phyloP scores from a whole-genome alignment of 1,140 invertebrate species.

The Mizuhopecten yessoensis region DNA sequence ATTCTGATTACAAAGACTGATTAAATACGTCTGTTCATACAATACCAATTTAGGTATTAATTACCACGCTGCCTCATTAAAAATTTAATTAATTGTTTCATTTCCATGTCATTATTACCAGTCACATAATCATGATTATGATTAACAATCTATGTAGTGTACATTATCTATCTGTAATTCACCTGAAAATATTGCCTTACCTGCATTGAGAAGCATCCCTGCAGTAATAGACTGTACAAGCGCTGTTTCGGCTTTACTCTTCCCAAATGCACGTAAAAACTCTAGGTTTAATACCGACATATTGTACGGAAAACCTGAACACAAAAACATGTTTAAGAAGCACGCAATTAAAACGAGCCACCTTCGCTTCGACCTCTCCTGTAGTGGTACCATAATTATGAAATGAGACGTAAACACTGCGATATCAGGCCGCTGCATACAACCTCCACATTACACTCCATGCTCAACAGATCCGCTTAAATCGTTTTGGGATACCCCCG shows the following conservation, averaged over 20 bases:
- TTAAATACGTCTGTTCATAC: too few relatives aligned
- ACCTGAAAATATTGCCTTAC: not conserved
- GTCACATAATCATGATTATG: too few relatives aligned
- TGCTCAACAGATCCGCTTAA: not conserved
- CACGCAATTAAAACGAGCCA: constrained; percentile 46
- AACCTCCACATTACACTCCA: too few relatives aligned
- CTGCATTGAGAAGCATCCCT: constrained; percentile 43
- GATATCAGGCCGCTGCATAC: too few relatives aligned
- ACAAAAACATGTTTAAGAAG: constrained; percentile 46
- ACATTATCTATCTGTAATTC: too few relatives aligned
- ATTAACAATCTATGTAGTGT: too few relatives aligned
- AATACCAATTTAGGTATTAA: too few relatives aligned
- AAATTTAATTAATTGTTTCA: too few relatives aligned
- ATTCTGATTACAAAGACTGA: too few relatives aligned
- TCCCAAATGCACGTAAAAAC: constrained; percentile 46
- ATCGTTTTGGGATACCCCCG: not conserved
- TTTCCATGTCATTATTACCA: too few relatives aligned
- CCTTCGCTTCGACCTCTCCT: not conserved
- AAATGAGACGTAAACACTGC: too few relatives aligned
- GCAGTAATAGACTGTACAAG: constrained; percentile 43
- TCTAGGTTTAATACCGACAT: constrained; percentile 47
- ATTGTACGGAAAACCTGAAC: constrained; percentile 46
- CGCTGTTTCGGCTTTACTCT: constrained; percentile 48
- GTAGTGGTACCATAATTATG: not conserved
- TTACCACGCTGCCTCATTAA: too few relatives aligned